Evolutionary conservation across 2,797 vertebrate genomes (phyloP), one percentile per base, ranked within the genome.

Genomic region (Hippocampus kuda): DNA sequence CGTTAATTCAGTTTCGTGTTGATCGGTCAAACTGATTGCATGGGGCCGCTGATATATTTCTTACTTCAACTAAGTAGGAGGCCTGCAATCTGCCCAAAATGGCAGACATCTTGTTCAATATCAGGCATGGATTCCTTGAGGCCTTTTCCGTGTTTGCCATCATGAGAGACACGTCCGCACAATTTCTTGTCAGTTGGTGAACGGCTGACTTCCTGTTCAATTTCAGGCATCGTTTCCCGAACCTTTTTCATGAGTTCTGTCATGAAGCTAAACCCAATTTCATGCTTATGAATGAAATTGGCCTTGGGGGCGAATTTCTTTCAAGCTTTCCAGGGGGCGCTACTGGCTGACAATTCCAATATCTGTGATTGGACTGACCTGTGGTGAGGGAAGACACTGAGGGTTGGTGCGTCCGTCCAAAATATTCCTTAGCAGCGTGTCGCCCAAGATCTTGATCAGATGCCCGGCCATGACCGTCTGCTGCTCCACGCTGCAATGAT

Each of bases 401-500:
- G 91, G 88, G 41, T 18, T 1, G 0, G 41, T 1, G 0, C 78
- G 87, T 5, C 90, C 92, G 0, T 94, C 89, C 0, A 91, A 80
- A 63, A 90, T 87, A 61, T 79, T 75, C 1, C 54, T 93, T 79
- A 94, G 86, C 20, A 98, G 83, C n/a, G 85, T 90, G 30, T 95
- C 91, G 3, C 94, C 95, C 71, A 98, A 74, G 75, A 96, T 96
- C 49, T 87, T 84, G 16, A 80, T 88, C 56, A 99, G 85, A 77
- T 94, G 91, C 15, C 82, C 88, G 10, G 91, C 94, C 89, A 98
- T 90, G 66, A 90, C 82, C 1, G 86, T 86, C 85, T 98, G 96
- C 81, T 99, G 96, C 72, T 97, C 94, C 75, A 93, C 72, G 26
- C 92, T 85, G 65, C 97, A 98, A 83, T 98, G 96, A 79, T 97